These are phyloP conservation scores for Stegana nigrithorax DNA, from an alignment of 2,888 invertebrate genomes.

Conservation along the genomic window DNA sequence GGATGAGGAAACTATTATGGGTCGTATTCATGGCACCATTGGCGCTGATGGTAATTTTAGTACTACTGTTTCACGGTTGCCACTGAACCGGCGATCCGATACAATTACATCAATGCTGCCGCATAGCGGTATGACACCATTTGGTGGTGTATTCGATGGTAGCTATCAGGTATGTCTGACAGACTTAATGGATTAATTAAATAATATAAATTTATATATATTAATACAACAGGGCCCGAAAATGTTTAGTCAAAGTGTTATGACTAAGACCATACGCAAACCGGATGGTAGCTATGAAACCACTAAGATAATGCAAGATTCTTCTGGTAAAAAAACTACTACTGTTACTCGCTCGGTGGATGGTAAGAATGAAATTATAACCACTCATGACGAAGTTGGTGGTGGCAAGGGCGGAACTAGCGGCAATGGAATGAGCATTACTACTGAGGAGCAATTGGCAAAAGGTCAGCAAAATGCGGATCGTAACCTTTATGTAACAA, in stretches of 20 bases:
- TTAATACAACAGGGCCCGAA: constrained; percentile 55
- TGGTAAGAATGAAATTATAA: constrained; percentile 64
- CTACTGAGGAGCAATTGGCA: not conserved
- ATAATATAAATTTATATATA: constrained; percentile 1
- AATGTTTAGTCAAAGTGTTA: constrained; percentile 71
- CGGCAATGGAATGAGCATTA: constrained; percentile 6
- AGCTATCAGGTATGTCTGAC: constrained; percentile 54
- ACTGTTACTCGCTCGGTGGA: constrained; percentile 69
- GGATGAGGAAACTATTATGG: constrained; percentile 67
- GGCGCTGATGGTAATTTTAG: constrained; percentile 53
- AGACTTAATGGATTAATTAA: not conserved
- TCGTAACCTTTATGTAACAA: constrained; percentile 66
- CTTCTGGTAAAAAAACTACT: constrained; percentile 73
- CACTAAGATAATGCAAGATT: constrained; percentile 71
- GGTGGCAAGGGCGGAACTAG: constrained; percentile 15
- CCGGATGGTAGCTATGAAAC: constrained; percentile 74
- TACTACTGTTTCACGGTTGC: constrained; percentile 24
- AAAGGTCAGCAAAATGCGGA: constrained; percentile 47
- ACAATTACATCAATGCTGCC: constrained; percentile 55
- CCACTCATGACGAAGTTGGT: constrained; percentile 48
- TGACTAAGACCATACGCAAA: constrained; percentile 70
- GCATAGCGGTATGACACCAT: constrained; percentile 48
- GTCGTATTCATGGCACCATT: constrained; percentile 66
- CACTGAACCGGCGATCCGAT: constrained; percentile 52
- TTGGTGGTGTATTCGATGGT: constrained; percentile 66